Evolutionary conservation across 2,113 vertebrate species (phyloP).

Genomic region (Podilymbus podiceps): DNA sequence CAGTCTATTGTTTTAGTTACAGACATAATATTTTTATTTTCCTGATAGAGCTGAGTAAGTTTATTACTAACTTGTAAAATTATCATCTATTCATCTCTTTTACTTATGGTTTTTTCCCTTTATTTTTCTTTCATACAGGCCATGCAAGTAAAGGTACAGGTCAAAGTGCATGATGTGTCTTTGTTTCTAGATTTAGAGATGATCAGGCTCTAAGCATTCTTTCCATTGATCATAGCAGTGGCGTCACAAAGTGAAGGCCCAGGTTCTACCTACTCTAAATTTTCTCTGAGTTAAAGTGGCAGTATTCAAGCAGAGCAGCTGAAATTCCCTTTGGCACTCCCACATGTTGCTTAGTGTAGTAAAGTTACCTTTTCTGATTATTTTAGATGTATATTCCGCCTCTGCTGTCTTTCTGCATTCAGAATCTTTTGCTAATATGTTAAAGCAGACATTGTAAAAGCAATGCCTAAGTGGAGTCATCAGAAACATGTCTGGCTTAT

Average conservation of each 20-base stretch:
- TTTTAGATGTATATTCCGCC: constrained; percentile 48
- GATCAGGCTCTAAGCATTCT: constrained; percentile 68
- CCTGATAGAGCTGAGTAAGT: not conserved
- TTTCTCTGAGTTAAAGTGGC: not conserved
- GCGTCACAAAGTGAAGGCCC: constrained; percentile 69
- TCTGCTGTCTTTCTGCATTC: constrained; percentile 53
- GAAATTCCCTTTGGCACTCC: not conserved
- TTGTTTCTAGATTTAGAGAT: constrained; percentile 74
- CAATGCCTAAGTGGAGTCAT: not conserved
- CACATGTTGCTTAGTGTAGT: not conserved
- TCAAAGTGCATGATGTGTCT: constrained; percentile 84
- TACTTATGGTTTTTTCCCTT: constrained; percentile 72
- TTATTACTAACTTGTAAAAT: constrained; percentile 47
- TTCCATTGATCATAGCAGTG: constrained; percentile 73
- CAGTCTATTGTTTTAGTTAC: not conserved
- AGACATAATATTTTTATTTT: not conserved
- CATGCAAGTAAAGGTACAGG: constrained; percentile 90
- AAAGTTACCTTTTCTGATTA: not conserved
- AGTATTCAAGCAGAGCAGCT: not conserved
- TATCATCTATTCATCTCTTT: constrained; percentile 61
- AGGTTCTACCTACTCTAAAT: not conserved
- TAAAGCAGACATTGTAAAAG: not conserved
- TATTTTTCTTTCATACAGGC: constrained; percentile 85
- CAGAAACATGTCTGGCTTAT: not conserved
- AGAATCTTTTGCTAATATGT: not conserved